Evolutionary conservation across 2,113 vertebrate genomes (phyloP).

Genomic region (Narcine bancroftii): DNA sequence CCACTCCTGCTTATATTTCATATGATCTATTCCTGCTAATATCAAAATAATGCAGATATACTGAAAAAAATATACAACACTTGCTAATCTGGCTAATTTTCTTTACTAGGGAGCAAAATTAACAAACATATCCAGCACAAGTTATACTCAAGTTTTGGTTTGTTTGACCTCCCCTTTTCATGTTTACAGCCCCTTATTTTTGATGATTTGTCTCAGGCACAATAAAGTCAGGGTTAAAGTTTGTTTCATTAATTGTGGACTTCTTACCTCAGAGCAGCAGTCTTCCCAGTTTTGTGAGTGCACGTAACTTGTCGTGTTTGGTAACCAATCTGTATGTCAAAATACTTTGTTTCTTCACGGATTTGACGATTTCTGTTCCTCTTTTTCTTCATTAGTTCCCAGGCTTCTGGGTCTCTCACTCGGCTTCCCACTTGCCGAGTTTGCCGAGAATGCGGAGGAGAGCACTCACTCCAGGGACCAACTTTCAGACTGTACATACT

Average conservation of each 20-base stretch:
- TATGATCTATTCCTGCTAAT: no score
- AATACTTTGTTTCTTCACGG: constrained; percentile 81
- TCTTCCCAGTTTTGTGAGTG: constrained; percentile 76
- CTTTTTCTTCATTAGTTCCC: constrained; percentile 89
- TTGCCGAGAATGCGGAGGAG: constrained; percentile 55
- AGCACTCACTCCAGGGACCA: constrained; percentile 72
- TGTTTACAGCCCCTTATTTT: neutral
- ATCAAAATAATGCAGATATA: no score
- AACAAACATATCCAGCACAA: no score
- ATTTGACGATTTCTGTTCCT: constrained; percentile 82
- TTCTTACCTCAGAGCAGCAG: constrained; percentile 68
- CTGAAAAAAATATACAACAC: no score
- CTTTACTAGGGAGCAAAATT: no score
- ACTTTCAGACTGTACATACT: constrained; percentile 73
- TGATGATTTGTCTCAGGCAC: neutral
- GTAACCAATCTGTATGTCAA: constrained; percentile 91
- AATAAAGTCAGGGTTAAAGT: neutral
- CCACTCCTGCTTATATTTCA: no score
- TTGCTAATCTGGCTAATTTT: no score
- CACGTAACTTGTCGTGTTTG: constrained; percentile 81
- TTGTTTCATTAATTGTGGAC: neutral
- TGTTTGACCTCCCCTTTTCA: neutral
- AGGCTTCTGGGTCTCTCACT: constrained; percentile 77
- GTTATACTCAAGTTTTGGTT: neutral
- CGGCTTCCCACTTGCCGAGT: constrained; percentile 67